These are phyloP conservation scores for Zygothrica quintamaculata DNA, from an alignment of 2,888 invertebrate species.

Conservation along the genomic window DNA sequence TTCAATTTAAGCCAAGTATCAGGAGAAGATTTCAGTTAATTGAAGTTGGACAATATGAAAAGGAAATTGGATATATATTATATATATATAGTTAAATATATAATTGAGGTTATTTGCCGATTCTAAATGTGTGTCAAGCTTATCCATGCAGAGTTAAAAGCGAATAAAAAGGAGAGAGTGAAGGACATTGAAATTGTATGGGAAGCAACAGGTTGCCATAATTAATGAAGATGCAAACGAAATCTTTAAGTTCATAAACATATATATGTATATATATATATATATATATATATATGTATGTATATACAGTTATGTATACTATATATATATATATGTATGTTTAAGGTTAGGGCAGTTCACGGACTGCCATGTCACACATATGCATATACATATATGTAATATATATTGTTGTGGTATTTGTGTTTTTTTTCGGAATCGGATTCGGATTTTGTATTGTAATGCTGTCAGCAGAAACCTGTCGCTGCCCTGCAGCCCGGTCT, in stretches of 20 bases:
- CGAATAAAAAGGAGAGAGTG: background rate
- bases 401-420: constrained; percentile 18
- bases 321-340: constrained; percentile 16
- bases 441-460: constrained; percentile 38
- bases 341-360: constrained; percentile 44
- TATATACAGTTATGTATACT: constrained; percentile 1
- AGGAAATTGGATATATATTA: no score
- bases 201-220: constrained; percentile 1
- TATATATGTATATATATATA: background rate
- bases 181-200: background rate
- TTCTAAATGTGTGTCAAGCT: no score
- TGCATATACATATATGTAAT: no score
- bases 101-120: no score
- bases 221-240: constrained; percentile 59
- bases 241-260: constrained; percentile 27
- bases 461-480: constrained; percentile 54
- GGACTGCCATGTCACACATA: constrained; percentile 30
- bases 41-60: no score
- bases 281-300: background rate
- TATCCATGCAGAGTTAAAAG: constrained; percentile 1
- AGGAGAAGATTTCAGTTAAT: no score
- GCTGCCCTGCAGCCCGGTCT: constrained; percentile 44
- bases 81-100: no score
- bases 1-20: no score
- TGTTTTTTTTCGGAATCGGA: constrained; percentile 4